A percentile compares a stretch with the other conserved stretches of the same genome.
Evolutionary conservation across 1,140 invertebrate species (phyloP).

Genomic region (Bombus confusus): DNA sequence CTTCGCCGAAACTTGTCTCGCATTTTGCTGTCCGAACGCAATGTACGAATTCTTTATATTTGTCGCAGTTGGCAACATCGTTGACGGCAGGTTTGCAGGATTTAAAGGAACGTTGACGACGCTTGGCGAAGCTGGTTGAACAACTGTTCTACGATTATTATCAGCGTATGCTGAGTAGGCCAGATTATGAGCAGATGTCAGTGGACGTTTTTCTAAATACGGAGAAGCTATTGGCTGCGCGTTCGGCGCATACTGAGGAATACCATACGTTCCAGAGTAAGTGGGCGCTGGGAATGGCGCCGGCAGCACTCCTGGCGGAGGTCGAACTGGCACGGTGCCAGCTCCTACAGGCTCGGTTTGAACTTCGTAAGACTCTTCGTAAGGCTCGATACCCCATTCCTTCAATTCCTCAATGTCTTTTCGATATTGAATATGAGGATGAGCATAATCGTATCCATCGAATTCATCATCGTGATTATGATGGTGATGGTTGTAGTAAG

Average conservation of each 20-base stretch:
- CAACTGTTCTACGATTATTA: conserved; percentile 57
- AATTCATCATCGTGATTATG: conserved; percentile 72
- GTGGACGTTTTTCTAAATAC: conserved; percentile 62
- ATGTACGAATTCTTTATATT: conserved; percentile 54
- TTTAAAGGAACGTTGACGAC: not conserved
- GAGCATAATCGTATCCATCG: conserved; percentile 75
- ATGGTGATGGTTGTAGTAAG: conserved; percentile 66
- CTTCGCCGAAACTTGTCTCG: conserved; percentile 32
- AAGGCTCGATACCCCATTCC: conserved; percentile 80
- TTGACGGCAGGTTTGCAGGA: not conserved
- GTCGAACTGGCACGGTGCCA: not conserved
- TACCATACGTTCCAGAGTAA: conserved; percentile 63
- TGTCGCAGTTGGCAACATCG: not conserved
- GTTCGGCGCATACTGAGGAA: conserved; percentile 64
- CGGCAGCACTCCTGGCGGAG: conserved; percentile 33
- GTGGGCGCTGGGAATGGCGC: conserved; percentile 43
- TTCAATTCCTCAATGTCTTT: conserved; percentile 80
- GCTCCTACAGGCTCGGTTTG: conserved; percentile 29
- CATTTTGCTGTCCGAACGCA: conserved; percentile 29
- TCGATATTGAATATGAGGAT: conserved; percentile 78
- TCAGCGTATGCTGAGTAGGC: conserved; percentile 76
- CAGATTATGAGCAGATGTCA: conserved; percentile 69
- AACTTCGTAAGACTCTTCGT: conserved; percentile 73
- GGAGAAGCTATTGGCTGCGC: conserved; percentile 39
- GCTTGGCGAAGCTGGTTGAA: not conserved